Conservation (phyloP, 2,113 vertebrate genomes). For the Hipposideros armiger region DNA sequence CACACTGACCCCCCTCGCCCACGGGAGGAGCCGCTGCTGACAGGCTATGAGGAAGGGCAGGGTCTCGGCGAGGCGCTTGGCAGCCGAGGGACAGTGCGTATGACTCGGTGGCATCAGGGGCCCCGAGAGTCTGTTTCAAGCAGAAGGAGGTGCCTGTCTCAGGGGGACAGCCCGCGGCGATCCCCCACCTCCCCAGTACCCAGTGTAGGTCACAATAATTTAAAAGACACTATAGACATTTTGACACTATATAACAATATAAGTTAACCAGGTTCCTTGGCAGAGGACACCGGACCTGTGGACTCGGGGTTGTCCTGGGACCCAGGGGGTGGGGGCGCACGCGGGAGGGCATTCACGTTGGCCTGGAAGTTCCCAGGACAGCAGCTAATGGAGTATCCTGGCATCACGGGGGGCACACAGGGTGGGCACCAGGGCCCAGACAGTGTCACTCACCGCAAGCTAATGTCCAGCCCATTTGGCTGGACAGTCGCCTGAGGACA, state of each 20-base stretch:
- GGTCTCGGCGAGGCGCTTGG: not conserved
- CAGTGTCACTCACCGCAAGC: not conserved
- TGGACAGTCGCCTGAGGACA: not conserved
- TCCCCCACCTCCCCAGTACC: constrained; percentile 68
- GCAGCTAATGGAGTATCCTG: not conserved
- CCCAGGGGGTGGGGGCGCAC: not conserved
- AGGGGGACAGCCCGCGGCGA: constrained; percentile 52
- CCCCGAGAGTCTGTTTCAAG: constrained; percentile 70
- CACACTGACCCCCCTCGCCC: not conserved
- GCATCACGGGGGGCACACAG: rapidly evolving
- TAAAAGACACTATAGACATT: constrained; percentile 90
- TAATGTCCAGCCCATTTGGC: not conserved
- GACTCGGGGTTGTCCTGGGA: not conserved
- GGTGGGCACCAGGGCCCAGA: not conserved
- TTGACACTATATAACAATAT: constrained; percentile 89
- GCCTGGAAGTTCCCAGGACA: not conserved
- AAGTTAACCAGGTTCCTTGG: constrained; percentile 89
- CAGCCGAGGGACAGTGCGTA: constrained; percentile 30
- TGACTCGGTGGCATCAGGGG: constrained; percentile 23
- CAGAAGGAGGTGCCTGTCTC: constrained; percentile 74
- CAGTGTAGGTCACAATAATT: constrained; percentile 91
- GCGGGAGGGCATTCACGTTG: not conserved
- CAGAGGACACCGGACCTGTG: constrained; percentile 75
- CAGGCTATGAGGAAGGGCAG: rapidly evolving
- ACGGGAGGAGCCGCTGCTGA: not conserved